Base-by-base conservation (phyloP, 2,797 vertebrate species). In the Gallinago stenura region DNA sequence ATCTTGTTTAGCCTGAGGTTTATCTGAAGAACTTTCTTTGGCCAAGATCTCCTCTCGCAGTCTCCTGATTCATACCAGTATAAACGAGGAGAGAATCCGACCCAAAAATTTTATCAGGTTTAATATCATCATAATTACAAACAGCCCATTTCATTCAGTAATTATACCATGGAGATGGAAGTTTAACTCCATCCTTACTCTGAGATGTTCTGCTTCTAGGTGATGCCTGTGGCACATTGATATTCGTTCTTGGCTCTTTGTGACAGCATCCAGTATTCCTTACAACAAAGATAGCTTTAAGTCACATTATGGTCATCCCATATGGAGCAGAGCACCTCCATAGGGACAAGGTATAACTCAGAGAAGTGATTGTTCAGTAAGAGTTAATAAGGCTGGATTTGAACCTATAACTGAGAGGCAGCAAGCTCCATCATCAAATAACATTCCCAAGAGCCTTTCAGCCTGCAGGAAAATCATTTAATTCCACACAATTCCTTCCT, bases 1-100 rank as follows among this genome's bases (percentile, higher is more conserved):
- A 95, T 96, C 94, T 92, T 33, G 37, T 77, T 96, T 94, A 95
- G 91, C 94, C 93, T 77, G 85, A 84, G 95, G 95, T 93, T 95
- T 96, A 95, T 95, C 90, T 95, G 15, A 54, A 83, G 80, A 91
- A 46, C 51, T n/a, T 31, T 77, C 57, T 69, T 83, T 83, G 83
- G 85, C 96, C 90, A 87, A 90, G 83, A 89, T 87, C 93, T 93
- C 83, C 85, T 91, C 70, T 77, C 76, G 45, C 18, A 66, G 80
- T 68, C 83, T 95, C 64, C 86, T 87, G 78, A 71, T 93, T 95
- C 86, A 71, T 85, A 51, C 56, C 64, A 77, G 28, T 87, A 46
- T 71, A 94, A 95, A 94, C 21, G 60, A 93, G 66, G 61, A 82
- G 61, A 80, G 64, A 90, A 95, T 80, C 81, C 33, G 66, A 64